Evolutionary conservation across 2,888 invertebrate genomes (phyloP).

Genomic region (Oscheius sp.): DNA sequence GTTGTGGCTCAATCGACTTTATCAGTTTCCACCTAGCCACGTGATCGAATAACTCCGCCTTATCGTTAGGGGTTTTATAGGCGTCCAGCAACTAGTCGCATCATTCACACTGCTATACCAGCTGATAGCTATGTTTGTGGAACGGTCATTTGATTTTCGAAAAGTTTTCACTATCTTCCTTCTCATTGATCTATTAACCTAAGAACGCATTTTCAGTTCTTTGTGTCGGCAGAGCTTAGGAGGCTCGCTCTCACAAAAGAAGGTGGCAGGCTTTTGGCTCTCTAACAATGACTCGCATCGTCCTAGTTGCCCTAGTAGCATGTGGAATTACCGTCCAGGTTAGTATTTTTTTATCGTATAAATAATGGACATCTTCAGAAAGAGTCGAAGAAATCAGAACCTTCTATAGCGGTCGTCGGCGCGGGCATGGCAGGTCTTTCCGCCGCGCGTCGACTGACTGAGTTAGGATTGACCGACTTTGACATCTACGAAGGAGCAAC

Average conservation of each 20-base stretch:
- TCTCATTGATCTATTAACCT: neutral
- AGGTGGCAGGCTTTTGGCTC: conserved; percentile 26
- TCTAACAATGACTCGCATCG: conserved; percentile 47
- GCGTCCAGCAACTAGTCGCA: conserved; percentile 12
- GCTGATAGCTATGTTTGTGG: conserved; percentile 18
- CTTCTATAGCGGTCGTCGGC: conserved; percentile 60
- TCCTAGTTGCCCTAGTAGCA: conserved; percentile 52
- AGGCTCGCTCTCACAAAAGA: conserved; percentile 34
- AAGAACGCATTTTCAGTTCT: conserved; percentile 4
- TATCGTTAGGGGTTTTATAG: conserved; percentile 20
- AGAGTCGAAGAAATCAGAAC: conserved; percentile 50
- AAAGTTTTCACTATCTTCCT: neutral
- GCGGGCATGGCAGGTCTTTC: conserved; percentile 63
- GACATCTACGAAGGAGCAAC: conserved; percentile 61
- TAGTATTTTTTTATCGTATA: neutral
- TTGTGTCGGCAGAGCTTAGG: conserved; percentile 30
- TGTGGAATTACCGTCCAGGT: conserved; percentile 61
- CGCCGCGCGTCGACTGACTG: conserved; percentile 60
- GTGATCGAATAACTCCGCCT: conserved; percentile 34
- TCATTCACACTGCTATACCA: conserved; percentile 9
- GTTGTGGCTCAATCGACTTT: conserved; percentile 1
- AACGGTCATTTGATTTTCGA: conserved; percentile 20
- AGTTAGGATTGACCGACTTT: conserved; percentile 54
- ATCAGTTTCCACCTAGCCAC: conserved; percentile 10
- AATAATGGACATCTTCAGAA: conserved; percentile 41